Evolutionary conservation across 2,797 vertebrate species (phyloP), one percentile per base, ranked within the genome.

Genomic region (Tadarida brasiliensis): DNA sequence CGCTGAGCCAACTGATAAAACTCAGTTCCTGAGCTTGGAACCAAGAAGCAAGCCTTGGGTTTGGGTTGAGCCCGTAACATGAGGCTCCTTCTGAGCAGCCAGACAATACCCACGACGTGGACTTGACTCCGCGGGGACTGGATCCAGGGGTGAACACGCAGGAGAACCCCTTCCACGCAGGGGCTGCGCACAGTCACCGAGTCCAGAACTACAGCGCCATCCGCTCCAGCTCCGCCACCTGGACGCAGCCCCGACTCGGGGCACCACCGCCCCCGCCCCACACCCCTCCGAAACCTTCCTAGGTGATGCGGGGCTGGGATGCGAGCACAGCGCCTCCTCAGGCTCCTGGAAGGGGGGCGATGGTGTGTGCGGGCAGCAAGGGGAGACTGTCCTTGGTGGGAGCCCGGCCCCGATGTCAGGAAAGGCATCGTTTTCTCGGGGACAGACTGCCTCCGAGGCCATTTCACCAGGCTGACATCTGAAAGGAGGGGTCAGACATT

Each of bases 401-500:
- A 87, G 49, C 30, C 44, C 0, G 12, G 54, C 22, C 8, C 2
- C 4, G 78, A 28, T 30, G 56, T 20, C 51, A 51, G 35, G 83
- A 91, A 87, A 96, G 68, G 28, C 26, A 0, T 0, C 1, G 56
- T 56, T 86, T 96, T 80, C 56, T 61, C 8, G 5, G 85, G 65
- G 47, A 14, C 3, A 24, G 54, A 47, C 70, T 73, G 16, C n/a
- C 39, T 61, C 83, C 74, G 95, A 91, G 68, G 91, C 80, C 73
- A 16, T 87, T 96, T 95, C 94, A 39, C 47, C 35, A 94, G 70
- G 88, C 16, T 0, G 22, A 86, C 94, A 78, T 89, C 91, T 17
- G 87, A 93, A 57, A 51, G 82, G 87, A 88, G 73, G 44, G 91
- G 86, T 90, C 80, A 82, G 92, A 92, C 96, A 84, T 96, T 94